Base-by-base conservation (phyloP, 2,113 vertebrate species). In the Alosa alosa region DNA sequence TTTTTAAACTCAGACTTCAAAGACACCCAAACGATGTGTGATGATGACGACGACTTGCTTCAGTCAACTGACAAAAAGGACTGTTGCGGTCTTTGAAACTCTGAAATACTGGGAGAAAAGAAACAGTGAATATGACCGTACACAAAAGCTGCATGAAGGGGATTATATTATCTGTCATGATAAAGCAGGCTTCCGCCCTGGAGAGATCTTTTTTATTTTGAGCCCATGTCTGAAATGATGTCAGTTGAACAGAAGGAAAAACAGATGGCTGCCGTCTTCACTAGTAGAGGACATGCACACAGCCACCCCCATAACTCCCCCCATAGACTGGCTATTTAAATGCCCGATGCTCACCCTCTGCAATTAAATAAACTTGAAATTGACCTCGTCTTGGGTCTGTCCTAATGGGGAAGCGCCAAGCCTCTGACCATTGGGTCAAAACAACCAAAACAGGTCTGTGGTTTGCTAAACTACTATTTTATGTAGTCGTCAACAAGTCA, bases 301-400 rank as follows among this genome's bases (percentile, higher is more conserved):
- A 72, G 7, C 10, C 72, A 17, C 72, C 31, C 25, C 31, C 25
- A 36, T 10, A 78, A 5, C 72, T 39, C 31, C 31, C 31, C 31
- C 31, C 36, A 78, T 13, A 78, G 31, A 15, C 72, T 39, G 72
- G 17, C 13, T 39, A 31, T 39, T 39, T 39, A 39, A 39, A 78
- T 39, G 36, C 3, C 31, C 15, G 4, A 3, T 6, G 31, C 72
- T 39, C 4, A 15, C 36, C 72, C 72, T 39, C 72, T 36, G 1
- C 72, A 78, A 78, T 78, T 10, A 36, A 78, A 78, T 78, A 78
- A 78, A 39, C 72, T 39, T 78, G 31, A 78, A 78, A 78, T 39
- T 41, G 36, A 78, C 72, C 68, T 75, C 13, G 31, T 31, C 72
- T 31, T 31, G 31, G 31, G 31, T 31, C 31, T 11, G 4, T 44